Base-by-base conservation (phyloP, 2,113 vertebrate species). In the Gallinago media region DNA sequence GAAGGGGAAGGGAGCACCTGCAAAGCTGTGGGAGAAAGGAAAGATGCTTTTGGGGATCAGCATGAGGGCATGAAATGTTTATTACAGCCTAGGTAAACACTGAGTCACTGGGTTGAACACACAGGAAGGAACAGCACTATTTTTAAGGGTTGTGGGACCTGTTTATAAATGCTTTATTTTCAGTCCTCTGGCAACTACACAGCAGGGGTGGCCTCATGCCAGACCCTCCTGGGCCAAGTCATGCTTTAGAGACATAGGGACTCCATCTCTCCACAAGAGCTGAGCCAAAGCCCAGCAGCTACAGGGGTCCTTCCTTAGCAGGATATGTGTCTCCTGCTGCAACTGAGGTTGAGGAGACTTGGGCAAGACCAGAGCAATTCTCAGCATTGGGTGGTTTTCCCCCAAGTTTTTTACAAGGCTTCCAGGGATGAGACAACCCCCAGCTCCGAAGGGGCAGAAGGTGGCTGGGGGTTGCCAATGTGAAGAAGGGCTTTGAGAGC, bases 91-190 rank as follows among this genome's bases (percentile, higher is more conserved):
- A 22, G 52, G 21, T 27, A 70, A 25, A 32, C 31, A 18, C 6
- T 2, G 40, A 62, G 49, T 56, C 12, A 0, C 15, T 20, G 55
- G 21, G 29, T 1, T 46, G 58, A 71, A 36, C 29, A n/a, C 0
- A 1, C 9, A 31, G 38, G 31, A 38, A 70, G 36, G 68, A 67
- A n/a, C 0, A 3, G 38, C 29, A 12, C 10, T 34, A 23, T 42
- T 26, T 36, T 26, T 44, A 34, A 22, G 22, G 21, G 25, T 4
- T 40, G 21, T 55, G 52, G 38, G 34, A 36, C 46, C 32, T 66
- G 13, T 29, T 47, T 19, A 71, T 47, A 55, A 46, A 32, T 9
- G 27, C 7, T 50, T 61, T 32, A 2, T 55, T 49, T 67, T 77
- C 3, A 68, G 47, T 46, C 42, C 22, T 66, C n/a, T 34, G 52